Evolutionary conservation across 1,140 invertebrate genomes (phyloP), one percentile per base, ranked within the genome.

Genomic region (Ceratosolen solmsi): DNA sequence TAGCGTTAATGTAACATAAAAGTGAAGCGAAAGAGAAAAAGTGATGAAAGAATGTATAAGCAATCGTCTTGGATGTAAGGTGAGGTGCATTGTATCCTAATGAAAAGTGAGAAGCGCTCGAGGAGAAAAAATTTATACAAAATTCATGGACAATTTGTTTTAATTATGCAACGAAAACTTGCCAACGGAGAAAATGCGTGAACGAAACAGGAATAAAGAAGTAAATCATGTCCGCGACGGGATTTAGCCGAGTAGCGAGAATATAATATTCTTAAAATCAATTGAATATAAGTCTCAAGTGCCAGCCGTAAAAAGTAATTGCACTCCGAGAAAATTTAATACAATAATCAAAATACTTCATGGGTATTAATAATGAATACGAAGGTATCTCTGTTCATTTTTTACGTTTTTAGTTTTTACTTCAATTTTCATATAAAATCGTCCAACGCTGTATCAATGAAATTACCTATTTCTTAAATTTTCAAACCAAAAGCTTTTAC

Each of bases 181-280:
- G 15, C 4, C 5, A 36, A 11, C 7, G 4, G 22, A 0, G 25
- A 8, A 27, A 58, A n/a, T 25, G 22, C 38, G 63, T 0, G 63
- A 38, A 38, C 17, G 5, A 8, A n/a, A 38, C 20, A 36, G 36
- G 5, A 11, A 36, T 68, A 68, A 38, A 68, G 63, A 22, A n/a
- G 33, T 68, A 38, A 68, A 68, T 68, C 15, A 68, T 68, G 7
- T 38, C 63, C 15, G 25, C n/a, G 17, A 68, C 3, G 36, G n/a
- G 27, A 0, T 38, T 38, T 38, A 22, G 33, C 0, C 15, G 33
- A 68, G 22, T 38, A 68, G 38, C 36, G 63, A 38, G 17, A 68
- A 38, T 38, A 68, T 68, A n/a, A 68, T 68, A 38, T 38, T 68
- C 20, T 68, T 68, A 68, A 54, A 68, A 68, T 68, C 63, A 68